Evolutionary conservation across 2,888 invertebrate species (phyloP).

Genomic region (Leptothorax acervorum): DNA sequence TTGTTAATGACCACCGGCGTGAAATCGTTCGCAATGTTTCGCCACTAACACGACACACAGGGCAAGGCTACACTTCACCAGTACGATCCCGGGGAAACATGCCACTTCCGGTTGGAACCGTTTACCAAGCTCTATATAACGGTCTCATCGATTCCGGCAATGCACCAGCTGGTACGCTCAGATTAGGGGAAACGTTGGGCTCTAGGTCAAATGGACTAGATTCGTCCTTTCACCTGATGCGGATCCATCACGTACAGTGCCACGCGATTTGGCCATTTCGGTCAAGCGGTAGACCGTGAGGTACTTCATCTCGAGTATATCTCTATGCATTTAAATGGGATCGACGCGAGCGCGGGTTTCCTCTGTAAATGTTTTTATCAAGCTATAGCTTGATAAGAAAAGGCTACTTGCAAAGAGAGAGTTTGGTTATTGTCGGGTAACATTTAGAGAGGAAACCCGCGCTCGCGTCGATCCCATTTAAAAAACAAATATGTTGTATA

Average conservation of each 20-base stretch:
- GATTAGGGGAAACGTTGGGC: constrained; percentile 56
- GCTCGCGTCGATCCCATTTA: too few relatives aligned
- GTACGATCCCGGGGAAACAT: constrained; percentile 13
- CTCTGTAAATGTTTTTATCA: neutral
- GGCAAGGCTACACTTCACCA: constrained; percentile 19
- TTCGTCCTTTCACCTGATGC: constrained; percentile 23
- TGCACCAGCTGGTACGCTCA: constrained; percentile 46
- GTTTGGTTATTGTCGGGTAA: too few relatives aligned
- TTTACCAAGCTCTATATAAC: constrained; percentile 61
- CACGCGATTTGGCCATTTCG: constrained; percentile 45
- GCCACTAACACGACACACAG: constrained; percentile 11
- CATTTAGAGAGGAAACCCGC: too few relatives aligned
- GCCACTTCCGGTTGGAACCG: constrained; percentile 16
- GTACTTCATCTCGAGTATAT: constrained; percentile 2
- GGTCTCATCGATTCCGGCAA: constrained; percentile 54
- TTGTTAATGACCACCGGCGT: constrained; percentile 29
- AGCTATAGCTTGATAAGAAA: too few relatives aligned
- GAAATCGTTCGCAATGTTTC: constrained; percentile 19
- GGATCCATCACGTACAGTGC: constrained; percentile 8
- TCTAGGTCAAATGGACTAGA: constrained; percentile 61
- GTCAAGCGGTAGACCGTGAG: neutral
- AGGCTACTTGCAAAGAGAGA: too few relatives aligned
- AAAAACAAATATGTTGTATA: neutral
- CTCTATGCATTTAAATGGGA: constrained; percentile 4
- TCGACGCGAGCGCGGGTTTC: neutral